These are phyloP conservation scores for Enteromius radiatus DNA, from an alignment of 2,797 vertebrate genomes.

Conservation along the genomic window DNA sequence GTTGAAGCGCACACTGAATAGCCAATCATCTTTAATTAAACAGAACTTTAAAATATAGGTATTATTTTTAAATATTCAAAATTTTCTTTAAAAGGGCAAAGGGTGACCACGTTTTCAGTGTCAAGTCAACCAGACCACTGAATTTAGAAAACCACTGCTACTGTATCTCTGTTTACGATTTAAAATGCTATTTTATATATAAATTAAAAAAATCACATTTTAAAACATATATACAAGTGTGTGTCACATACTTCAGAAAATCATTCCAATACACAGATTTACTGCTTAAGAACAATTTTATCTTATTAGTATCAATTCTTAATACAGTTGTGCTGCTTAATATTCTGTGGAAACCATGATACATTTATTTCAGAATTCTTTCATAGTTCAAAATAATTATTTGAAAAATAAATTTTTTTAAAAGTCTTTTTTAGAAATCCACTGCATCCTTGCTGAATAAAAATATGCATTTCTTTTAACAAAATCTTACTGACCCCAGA, in stretches of 20 bases:
- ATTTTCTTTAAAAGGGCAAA: slow-evolving; percentile 4
- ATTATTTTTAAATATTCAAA: not conserved
- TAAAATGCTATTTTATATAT: no score
- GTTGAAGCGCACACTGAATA: not conserved
- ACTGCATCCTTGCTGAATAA: not conserved
- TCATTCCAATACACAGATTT: not conserved
- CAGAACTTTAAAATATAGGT: not conserved
- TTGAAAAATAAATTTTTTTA: not conserved
- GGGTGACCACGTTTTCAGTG: not conserved
- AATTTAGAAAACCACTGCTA: not conserved
- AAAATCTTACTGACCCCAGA: not conserved
- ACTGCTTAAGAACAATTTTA: not conserved
- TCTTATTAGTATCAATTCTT: not conserved
- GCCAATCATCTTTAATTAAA: not conserved
- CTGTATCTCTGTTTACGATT: slow-evolving; percentile 35
- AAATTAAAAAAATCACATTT: no score
- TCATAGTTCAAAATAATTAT: not conserved
- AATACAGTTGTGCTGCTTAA: not conserved
- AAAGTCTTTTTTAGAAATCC: not conserved
- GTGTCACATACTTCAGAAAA: not conserved
- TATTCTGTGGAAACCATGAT: not conserved
- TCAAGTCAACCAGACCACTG: not conserved
- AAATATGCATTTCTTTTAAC: not conserved
- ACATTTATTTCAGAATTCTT: not conserved
- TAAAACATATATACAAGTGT: no score